phyloP scores from a whole-genome alignment of 2,113 vertebrate species.

The Vidua chalybeata region DNA sequence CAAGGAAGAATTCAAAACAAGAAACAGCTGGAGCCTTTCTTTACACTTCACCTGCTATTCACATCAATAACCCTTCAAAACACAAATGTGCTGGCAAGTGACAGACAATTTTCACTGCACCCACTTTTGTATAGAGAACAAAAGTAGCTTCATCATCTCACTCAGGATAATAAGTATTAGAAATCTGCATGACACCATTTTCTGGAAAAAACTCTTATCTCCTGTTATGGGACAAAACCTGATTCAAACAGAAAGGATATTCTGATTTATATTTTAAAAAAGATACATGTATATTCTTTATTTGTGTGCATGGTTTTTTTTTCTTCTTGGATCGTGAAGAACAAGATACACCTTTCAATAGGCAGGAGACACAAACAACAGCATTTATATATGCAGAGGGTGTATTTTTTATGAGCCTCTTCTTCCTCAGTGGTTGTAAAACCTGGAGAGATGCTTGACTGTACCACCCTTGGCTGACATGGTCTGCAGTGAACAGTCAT shows the following conservation, averaged over 20 bases:
- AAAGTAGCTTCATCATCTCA: constrained; percentile 37
- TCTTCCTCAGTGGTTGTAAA: background rate
- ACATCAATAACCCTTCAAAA: constrained; percentile 64
- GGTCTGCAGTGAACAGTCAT: background rate
- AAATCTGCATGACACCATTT: background rate
- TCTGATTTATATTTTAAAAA: background rate
- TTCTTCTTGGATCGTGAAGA: background rate
- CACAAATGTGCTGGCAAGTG: constrained; percentile 25
- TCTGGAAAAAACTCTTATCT: background rate
- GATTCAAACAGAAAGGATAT: background rate
- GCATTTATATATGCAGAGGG: background rate
- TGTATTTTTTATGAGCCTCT: background rate
- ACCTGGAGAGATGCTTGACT: background rate
- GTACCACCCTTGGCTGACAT: rapidly evolving
- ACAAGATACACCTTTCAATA: background rate
- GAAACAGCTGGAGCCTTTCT: constrained; percentile 58
- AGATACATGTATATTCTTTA: background rate
- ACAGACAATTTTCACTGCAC: constrained; percentile 47
- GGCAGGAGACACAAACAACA: background rate
- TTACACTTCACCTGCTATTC: constrained; percentile 58
- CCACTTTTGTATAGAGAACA: constrained; percentile 28
- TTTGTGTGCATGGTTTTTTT: background rate
- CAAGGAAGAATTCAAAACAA: constrained; percentile 41
- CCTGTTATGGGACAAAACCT: background rate
- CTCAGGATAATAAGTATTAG: constrained; percentile 16